Base-by-base conservation (phyloP, 2,113 vertebrate genomes). In the Heterocephalus glaber region DNA sequence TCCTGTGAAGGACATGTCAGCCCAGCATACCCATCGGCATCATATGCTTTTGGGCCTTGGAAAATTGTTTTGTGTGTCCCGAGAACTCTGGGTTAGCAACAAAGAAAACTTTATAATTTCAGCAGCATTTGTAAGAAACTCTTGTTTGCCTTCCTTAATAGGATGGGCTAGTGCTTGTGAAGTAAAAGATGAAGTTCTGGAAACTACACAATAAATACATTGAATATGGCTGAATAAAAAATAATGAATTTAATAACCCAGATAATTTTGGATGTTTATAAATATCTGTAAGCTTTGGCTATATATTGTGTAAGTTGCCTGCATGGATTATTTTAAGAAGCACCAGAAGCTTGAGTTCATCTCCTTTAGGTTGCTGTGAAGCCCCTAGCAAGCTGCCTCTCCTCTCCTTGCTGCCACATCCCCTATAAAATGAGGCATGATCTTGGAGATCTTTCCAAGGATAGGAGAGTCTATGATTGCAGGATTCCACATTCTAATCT, bases 321-420 rank as follows among this genome's bases (percentile, higher is more conserved):
- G 4, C 13, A 7, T 14, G 9, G 13, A 17, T 38, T 35, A 52
- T 44, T 49, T 17, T 9, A 19, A 20, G 33, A 20, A 33, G 74
- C 38, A 11, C 16, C 2, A 0, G 5, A 26, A 17, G 16, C 13
- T 58, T 81, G 6, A 24, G 20, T 61, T 68, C n/a, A 5, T 33
- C 38, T 61, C 12, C 12, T 54, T 86, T 30, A 33, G 7, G n/a
- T 22, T 54, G 22, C 63, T 41, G 30, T 49, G 4, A 11, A 38
- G 4, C 2, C 7, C 47, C 56, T 74, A 38, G 19, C 1, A 22
- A 28, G 44, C n/a, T 30, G 0, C 28, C 24, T n/a, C 0, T 0
- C 49, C 14, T 30, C 41, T 54, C 58, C 81, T 44, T 63, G 44
- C 74, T 7, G 91, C 24, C 9, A 2, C 5, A 22, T 56, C 33